Percentiles rank a stretch among this genome's conserved stretches.
Conservation (phyloP, 2,797 vertebrate genomes). For the Periparus ater region DNA sequence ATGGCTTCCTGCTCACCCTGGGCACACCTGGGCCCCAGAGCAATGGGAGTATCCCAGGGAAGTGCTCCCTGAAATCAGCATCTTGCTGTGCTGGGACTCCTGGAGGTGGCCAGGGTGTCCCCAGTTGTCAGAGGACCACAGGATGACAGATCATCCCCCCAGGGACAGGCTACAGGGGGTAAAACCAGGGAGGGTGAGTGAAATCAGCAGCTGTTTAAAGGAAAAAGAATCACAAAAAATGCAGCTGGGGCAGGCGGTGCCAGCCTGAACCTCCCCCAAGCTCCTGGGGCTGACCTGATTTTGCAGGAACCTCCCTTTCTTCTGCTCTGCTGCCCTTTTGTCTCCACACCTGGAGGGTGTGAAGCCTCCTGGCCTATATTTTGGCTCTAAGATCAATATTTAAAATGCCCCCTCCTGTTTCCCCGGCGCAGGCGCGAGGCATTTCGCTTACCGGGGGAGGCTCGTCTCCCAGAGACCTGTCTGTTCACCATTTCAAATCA, state of each 20-base stretch:
- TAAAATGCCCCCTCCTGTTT: background rate
- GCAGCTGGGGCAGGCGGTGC: background rate
- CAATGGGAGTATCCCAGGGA: background rate
- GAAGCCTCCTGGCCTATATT: constrained; percentile 48
- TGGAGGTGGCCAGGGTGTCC: background rate
- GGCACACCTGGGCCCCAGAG: background rate
- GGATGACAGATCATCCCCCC: background rate
- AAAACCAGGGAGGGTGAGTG: background rate
- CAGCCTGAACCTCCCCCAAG: background rate
- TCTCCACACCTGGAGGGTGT: background rate
- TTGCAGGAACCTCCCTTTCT: constrained; percentile 25
- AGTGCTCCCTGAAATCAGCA: background rate
- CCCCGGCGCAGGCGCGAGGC: background rate
- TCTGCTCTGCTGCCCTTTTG: constrained; percentile 12
- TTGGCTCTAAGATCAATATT: constrained; percentile 57
- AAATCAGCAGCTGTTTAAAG: background rate
- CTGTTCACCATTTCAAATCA: constrained; percentile 47
- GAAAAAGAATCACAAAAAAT: background rate
- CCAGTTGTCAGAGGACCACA: fast-evolving
- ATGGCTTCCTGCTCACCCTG: background rate
- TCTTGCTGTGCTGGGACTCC: fast-evolving
- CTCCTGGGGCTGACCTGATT: constrained; percentile 45
- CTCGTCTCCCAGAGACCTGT: background rate
- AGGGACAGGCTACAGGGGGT: fast-evolving
- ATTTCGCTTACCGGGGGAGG: background rate